Conservation (phyloP, 2,797 vertebrate genomes). For the Craterocephalus amniculus region DNA sequence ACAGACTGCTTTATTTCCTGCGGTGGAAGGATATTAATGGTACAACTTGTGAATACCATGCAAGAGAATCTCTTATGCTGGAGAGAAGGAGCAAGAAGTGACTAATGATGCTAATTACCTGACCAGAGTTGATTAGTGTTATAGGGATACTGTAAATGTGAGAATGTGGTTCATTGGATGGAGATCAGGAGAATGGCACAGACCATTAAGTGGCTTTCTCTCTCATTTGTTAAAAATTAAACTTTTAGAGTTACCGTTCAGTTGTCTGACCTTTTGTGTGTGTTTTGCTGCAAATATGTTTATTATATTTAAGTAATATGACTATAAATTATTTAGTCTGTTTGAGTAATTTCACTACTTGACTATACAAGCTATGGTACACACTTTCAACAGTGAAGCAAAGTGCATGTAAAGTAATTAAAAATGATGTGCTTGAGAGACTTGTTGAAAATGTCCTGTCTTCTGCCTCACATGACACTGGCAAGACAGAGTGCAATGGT, state of each 20-base stretch:
- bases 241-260: conserved; percentile 29
- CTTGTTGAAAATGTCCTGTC: conserved; percentile 57
- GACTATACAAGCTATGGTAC: background rate
- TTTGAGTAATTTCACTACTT: background rate
- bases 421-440: background rate
- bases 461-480: conserved; percentile 35
- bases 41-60: conserved; percentile 48
- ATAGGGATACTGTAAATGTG: conserved; percentile 50
- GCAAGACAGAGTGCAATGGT: conserved; percentile 37
- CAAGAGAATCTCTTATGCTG: conserved; percentile 43
- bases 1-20: conserved; percentile 69
- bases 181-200: conserved; percentile 35
- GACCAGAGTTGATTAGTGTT: conserved; percentile 64
- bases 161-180: conserved; percentile 56
- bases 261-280: conserved; percentile 36
- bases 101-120: conserved; percentile 78
- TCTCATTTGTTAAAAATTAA: conserved; percentile 36
- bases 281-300: conserved; percentile 21
- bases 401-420: conserved; percentile 5
- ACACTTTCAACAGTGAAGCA: background rate
- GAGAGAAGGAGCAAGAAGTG: conserved; percentile 52
- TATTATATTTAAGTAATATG: background rate
- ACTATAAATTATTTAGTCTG: background rate
- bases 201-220: conserved; percentile 45
- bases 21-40: conserved; percentile 66